Evolutionary conservation across 2,888 invertebrate genomes (phyloP), one percentile per base, ranked within the genome.

Genomic region (Rotaria macrura): DNA sequence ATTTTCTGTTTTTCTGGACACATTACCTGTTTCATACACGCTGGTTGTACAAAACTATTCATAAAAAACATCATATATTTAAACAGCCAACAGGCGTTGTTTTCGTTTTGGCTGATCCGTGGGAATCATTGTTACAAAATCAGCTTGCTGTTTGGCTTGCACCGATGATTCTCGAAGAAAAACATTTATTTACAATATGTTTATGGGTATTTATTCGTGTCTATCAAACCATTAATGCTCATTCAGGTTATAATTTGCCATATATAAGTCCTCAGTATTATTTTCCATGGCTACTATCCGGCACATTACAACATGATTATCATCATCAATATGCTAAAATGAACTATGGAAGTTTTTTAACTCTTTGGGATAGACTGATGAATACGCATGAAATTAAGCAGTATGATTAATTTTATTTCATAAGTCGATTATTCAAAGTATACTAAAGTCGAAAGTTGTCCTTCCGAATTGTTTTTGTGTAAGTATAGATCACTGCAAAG

Each of bases 61-160:
- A 79, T 79, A 79, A 79, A 25, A 40, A 79, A n/a, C 79, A 79
- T 79, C 79, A 79, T 43, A 40, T 79, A 40, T 79, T 43, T 25
- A 79, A 79, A 43, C 79, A 79, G 43, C 79, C 79, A 43, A 79
- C 43, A 10, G 79, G 79, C 34, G 79, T 79, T 40, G 79, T 79
- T n/a, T 40, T 43, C 7, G 43, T 79, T 25, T 23, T 79, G 12
- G 79, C 79, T 43, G 43, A 79, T 43, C 79, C 79, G n/a, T 43
- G 40, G 79, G 79, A 79, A 79, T 79, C 14, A n/a, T 43, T 79
- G n/a, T 40, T 79, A 43, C 79, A 79, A 79, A 79, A 79, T 79
- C 79, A 79, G 43, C 10, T 79, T 12, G 79, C 40, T 43, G 43
- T 79, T 43, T 79, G 79, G 79, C 5, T 79, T 43, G 43, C n/a